Conservation (phyloP, 2,113 vertebrate genomes). For the Tragelaphus scriptus region DNA sequence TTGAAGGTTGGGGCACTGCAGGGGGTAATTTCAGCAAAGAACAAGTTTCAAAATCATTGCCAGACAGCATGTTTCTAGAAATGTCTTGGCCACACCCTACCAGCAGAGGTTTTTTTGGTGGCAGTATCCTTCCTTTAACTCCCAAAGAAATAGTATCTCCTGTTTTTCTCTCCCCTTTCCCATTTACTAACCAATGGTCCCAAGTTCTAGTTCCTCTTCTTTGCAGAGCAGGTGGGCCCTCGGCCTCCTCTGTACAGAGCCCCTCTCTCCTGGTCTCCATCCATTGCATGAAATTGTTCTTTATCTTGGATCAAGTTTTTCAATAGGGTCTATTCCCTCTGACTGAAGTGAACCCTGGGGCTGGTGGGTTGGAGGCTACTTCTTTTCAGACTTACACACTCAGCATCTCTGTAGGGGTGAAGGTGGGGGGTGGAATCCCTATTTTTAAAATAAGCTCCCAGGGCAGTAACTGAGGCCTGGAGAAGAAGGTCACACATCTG, state of each 20-base stretch:
- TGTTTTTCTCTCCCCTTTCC: background rate
- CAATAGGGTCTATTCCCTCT: background rate
- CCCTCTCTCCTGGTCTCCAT: background rate
- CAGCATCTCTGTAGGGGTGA: background rate
- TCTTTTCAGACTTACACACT: background rate
- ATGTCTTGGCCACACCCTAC: background rate
- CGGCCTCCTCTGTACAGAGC: background rate
- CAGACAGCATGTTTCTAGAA: background rate
- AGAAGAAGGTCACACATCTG: background rate
- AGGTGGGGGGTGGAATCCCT: background rate
- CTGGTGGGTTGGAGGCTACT: background rate
- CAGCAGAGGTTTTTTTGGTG: background rate
- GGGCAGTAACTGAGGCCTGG: background rate
- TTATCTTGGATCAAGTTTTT: background rate
- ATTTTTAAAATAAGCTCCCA: background rate
- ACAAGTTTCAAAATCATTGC: background rate
- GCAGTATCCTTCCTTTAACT: background rate
- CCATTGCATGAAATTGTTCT: background rate
- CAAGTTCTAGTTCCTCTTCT: no score
- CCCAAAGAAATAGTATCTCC: background rate
- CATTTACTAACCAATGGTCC: background rate
- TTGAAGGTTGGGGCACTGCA: background rate
- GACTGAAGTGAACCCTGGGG: background rate
- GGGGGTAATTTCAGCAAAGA: background rate
- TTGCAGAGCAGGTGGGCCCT: background rate